Evolutionary conservation across 2,113 vertebrate genomes (phyloP).

Genomic region (Datnioides undecimradiatus): DNA sequence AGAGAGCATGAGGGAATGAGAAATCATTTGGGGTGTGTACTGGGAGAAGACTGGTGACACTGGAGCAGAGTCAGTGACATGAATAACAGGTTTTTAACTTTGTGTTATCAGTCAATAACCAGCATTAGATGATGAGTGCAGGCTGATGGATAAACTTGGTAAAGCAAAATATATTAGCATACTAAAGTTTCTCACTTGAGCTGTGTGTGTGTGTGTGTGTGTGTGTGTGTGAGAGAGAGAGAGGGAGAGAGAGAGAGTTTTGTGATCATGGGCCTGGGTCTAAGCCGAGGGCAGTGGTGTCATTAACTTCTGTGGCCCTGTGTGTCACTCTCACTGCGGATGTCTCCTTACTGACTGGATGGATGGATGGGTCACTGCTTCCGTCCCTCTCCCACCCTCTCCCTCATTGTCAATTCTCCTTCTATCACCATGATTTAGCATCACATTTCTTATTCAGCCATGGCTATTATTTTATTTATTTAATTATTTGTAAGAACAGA

Average conservation of each 20-base stretch:
- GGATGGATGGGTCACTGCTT: conserved; percentile 56
- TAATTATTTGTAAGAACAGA: neutral
- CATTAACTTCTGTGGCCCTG: conserved; percentile 59
- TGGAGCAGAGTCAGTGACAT: conserved; percentile 7
- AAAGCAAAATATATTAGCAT: neutral
- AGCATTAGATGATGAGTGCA: conserved; percentile 23
- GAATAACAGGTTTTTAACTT: conserved; percentile 30
- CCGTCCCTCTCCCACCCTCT: conserved; percentile 21
- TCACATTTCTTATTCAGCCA: conserved; percentile 52
- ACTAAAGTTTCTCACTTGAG: neutral
- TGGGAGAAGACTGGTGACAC: neutral
- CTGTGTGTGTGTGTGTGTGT: conserved; percentile 17
- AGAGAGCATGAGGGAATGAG: conserved; percentile 6
- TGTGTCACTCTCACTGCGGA: conserved; percentile 52
- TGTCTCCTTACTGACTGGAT: conserved; percentile 37
- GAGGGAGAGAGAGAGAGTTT: too few relatives aligned
- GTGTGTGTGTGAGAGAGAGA: conserved; percentile 20
- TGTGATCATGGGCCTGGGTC: conserved; percentile 31
- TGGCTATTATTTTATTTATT: conserved; percentile 26
- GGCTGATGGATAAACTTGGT: conserved; percentile 16
- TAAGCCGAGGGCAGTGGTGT: conserved; percentile 38
- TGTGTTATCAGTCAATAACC: conserved; percentile 29
- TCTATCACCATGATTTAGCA: conserved; percentile 46
- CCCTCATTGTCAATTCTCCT: conserved; percentile 25
- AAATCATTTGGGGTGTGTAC: conserved; percentile 22